Evolutionary conservation across 2,113 vertebrate species (phyloP), one percentile per base, ranked within the genome.

Genomic region (Coreoperca whiteheadi): DNA sequence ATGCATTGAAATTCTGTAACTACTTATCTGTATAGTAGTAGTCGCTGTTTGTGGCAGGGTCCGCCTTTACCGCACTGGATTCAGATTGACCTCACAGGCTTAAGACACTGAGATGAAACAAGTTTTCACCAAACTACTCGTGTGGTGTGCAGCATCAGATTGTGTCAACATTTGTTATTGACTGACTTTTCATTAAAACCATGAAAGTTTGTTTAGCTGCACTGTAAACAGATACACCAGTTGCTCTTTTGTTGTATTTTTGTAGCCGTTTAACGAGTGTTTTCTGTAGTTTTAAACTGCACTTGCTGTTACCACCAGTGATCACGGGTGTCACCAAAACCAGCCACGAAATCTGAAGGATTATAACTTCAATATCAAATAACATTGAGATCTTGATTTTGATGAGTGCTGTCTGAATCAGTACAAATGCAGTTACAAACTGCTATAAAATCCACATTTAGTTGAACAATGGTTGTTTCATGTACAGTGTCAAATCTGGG

Each of bases 401-500:
- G 37, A 77, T 88, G 65, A 78, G n/a, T 11, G 14, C 21, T 23
- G 2, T 82, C 1, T 41, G 54, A 77, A 84, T 79, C 68, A n/a
- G 48, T 53, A 82, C 61, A 60, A 84, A 50, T 54, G 39, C 39
- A 23, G 50, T 46, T 59, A 59, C 30, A 80, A 73, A 32, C 37
- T 37, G 70, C 59, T 79, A 1, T 74, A 68, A 80, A 87, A 77
- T 73, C 30, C 16, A 53, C 50, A 34, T 81, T 76, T 66, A 46
- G 23, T 67, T 50, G n/a, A 81, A 25, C 63, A 57, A 43, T 51
- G 56, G 43, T 74, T 43, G 83, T 78, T 89, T 81, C 73, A 84
- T 91, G 87, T 81, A 65, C 20, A 14, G 57, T 76, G 78, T 78
- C 50, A 80, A 71, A 89, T 91, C 81, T 79, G 74, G 74, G 82